Base-by-base conservation (phyloP, 2,888 invertebrate species). In the Polydrusus cervinus region DNA sequence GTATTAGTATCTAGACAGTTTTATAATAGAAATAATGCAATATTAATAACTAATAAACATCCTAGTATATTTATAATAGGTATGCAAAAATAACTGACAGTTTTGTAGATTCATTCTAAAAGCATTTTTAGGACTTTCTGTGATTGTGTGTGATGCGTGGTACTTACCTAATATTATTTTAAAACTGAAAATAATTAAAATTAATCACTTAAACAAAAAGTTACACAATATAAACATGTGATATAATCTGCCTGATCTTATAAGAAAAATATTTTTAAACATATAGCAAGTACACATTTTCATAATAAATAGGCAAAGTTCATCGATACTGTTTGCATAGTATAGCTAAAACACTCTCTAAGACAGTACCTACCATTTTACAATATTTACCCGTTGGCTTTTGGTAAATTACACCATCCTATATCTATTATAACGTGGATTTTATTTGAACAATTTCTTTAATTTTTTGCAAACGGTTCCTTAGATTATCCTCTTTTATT, bases 191-290 rank as follows among this genome's bases (percentile, higher is more conserved):
- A 40, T 40, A 11, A 25, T 25, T 51, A 11, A 10, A 51, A 51
- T 51, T 25, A 51, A 25, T 0, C 53, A n/a, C 25, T 20, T 13
- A 16, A 0, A 0, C 10, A 20, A 53, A 53, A 53, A 13, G 20
- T 25, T 30, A 30, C 34, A 53, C 53, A 53, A 30, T 53, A 30
- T 53, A 53, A 53, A 53, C n/a, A 53, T 25, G n/a, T 53, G 30
- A 30, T 43, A n/a, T 43, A 25, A 25, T n/a, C n/a, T 8, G 34
- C 34, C 34, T 34, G 3, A 10, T 16, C 13, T 53, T 53, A 13
- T n/a, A n/a, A 6, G 30, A n/a, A 25, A 25, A 53, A 30, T 3
- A 3, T 25, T 53, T 51, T 51, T 13, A 53, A 53, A 53, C 11
- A 53, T 25, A 10, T 53, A 53, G n/a, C 13, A 9, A 53, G 10